Conservation (phyloP, 2,888 invertebrate species). For the Diloba caeruleocephala region DNA sequence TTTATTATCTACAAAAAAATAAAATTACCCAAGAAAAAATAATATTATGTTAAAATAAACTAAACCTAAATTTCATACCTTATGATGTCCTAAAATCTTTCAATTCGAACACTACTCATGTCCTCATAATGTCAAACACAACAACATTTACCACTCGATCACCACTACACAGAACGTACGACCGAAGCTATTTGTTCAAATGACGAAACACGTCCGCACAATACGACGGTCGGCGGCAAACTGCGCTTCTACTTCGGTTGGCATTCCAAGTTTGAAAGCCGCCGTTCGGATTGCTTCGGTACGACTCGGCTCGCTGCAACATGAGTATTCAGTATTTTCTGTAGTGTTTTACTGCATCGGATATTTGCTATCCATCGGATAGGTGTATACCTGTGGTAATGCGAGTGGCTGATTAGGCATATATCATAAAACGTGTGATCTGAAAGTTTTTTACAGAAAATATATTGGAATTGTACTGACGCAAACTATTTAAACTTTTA, state of each 20-base stretch:
- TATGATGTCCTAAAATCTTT: constrained; percentile 40
- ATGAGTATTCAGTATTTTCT: constrained; percentile 59
- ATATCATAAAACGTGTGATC: constrained; percentile 42
- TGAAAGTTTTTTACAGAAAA: constrained; percentile 23
- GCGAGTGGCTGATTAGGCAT: constrained; percentile 41
- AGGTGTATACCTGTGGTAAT: too few species aligned
- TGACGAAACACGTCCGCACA: constrained; percentile 54
- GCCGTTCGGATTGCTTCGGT: constrained; percentile 65
- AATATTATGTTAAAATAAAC: too few species aligned
- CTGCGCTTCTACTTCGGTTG: constrained; percentile 64
- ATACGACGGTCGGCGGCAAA: constrained; percentile 63
- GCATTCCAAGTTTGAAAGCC: constrained; percentile 67
- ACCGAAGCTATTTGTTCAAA: constrained; percentile 37
- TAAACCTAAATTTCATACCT: constrained; percentile 33
- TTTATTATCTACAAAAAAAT: too few species aligned
- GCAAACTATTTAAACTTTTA: constrained; percentile 6
- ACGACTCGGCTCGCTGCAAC: constrained; percentile 61
- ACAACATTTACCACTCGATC: constrained; percentile 63
- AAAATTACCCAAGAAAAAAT: too few species aligned
- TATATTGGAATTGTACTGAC: constrained; percentile 20
- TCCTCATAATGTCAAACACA: constrained; percentile 58
- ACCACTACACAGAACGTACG: constrained; percentile 66
- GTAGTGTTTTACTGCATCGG: constrained; percentile 40
- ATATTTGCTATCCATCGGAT: constrained; percentile 60
- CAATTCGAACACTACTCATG: constrained; percentile 53